Base-by-base conservation (phyloP, 1,140 invertebrate genomes). In the Brachionus angularis region DNA sequence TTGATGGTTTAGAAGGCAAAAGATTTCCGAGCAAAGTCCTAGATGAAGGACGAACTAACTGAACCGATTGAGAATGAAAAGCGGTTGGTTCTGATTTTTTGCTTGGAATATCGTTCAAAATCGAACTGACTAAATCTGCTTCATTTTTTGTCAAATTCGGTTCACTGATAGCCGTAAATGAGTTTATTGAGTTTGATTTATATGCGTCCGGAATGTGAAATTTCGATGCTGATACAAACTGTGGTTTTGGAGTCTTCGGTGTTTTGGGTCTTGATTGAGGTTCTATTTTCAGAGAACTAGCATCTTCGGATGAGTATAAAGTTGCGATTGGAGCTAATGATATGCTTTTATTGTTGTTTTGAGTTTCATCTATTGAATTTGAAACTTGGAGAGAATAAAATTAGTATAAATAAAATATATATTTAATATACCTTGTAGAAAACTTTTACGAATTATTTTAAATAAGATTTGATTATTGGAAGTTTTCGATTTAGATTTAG, bases 401-500 rank as follows among this genome's bases (percentile, higher is more conserved):
- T 39, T 23, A 39, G 53, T n/a, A n/a, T n/a, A n/a, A n/a, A n/a
- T n/a, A n/a, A n/a, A n/a, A n/a, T n/a, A n/a, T n/a, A n/a, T n/a
- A n/a, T n/a, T n/a, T n/a, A n/a, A n/a, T n/a, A 39, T 58, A 58
- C 53, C 53, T 58, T 25, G 36, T 21, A 58, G 53, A n/a, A n/a
- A n/a, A 23, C 53, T 36, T 58, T 58, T 58, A 39, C 53, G 36
- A 23, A 58, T 4, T 39, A 58, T 23, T 58, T 58, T 58, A 23
- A 58, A n/a, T 29, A 58, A 58, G 14, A 39, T 39, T 58, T 58
- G 53, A 58, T 58, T 58, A 34, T 29, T 58, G n/a, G 31, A n/a
- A n/a, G n/a, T n/a, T n/a, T n/a, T n/a, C n/a, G 23, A 39, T 58
- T 58, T 39, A 58, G 39, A 58, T 58, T 58, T n/a, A n/a, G n/a